Base-by-base conservation (phyloP, 2,797 vertebrate genomes). In the Sus cebifrons region DNA sequence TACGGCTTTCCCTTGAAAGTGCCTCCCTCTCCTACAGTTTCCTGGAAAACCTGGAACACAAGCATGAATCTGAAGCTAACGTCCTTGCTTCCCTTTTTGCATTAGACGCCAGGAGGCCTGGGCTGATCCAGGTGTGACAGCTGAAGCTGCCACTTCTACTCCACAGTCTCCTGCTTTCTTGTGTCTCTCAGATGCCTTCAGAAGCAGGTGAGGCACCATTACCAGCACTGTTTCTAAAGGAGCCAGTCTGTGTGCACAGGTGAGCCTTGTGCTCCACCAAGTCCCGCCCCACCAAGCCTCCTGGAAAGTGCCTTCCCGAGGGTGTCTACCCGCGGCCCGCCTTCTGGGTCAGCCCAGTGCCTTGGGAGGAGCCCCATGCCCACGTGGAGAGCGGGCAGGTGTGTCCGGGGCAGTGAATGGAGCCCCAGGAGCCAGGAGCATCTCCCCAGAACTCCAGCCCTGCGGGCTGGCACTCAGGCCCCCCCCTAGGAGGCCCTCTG, bases 311-410 rank as follows among this genome's bases (percentile, higher is more conserved):
- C 20, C 58, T 68, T 25, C 13, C 62, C 5, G 14, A 23, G 29
- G 9, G 5, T n/a, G 18, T 14, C 40, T 5, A 0, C 32, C 67
- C 23, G 9, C 52, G 1, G 4, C n/a, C 21, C 49, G 23, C 8
- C 65, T 68, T 67, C 79, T n/a, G 16, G 17, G 77, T 20, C 36
- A 27, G 16, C 60, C 9, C 21, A 14, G 64, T 9, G 8, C 36
- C 62, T 40, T 91, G 71, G 49, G 20, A 78, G 74, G 36, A 79
- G 4, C 58, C 32, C 20, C 11, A 1, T 6, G 1, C 54, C 67
- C 8, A 13, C 4, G 14, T 27, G 85, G 49, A 16, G 32, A 62
- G 32, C 49, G 16, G 58, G 25, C 0, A 4, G 32, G 11, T 17
- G 12, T 25, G 2, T 73, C 18, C 5, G 29, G 49, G 79, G 6